Evolutionary conservation across 2,888 invertebrate species (phyloP).

Genomic region (Athrips mouffetella): DNA sequence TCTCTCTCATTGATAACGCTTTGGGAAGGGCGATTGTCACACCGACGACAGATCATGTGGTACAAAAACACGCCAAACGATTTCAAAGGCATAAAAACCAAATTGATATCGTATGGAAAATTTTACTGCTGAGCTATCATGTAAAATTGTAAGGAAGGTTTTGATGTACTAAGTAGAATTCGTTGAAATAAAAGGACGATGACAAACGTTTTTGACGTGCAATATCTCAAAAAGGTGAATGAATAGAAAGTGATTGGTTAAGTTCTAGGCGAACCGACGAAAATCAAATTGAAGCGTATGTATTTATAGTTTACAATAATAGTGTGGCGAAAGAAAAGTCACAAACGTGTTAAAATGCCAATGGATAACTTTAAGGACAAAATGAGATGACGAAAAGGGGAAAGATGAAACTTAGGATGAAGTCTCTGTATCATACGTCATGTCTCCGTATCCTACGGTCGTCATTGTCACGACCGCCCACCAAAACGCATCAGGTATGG

Average conservation of each 20-base stretch:
- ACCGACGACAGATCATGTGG: conserved; percentile 50
- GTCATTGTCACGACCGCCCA: conserved; percentile 99
- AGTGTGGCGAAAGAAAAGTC: conserved; percentile 58
- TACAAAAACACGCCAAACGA: conserved; percentile 15
- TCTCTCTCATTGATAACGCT: conserved; percentile 52
- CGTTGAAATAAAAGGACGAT: conserved; percentile 42
- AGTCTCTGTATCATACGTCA: conserved; percentile 90
- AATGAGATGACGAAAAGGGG: conserved; percentile 69
- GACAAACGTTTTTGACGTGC: conserved; percentile 55
- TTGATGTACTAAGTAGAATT: conserved; percentile 42
- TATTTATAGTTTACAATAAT: conserved; percentile 50
- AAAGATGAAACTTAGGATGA: conserved; percentile 65
- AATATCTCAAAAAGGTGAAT: conserved; percentile 46
- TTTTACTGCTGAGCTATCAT: conserved; percentile 61
- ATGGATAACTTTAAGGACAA: conserved; percentile 55
- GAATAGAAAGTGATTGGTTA: conserved; percentile 52
- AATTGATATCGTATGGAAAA: conserved; percentile 32
- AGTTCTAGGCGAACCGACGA: conserved; percentile 62
- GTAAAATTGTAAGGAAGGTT: conserved; percentile 61
- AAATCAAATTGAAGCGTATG: conserved; percentile 60
- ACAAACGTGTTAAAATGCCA: conserved; percentile 60
- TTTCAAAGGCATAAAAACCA: not conserved
- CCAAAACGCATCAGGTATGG: conserved; percentile 99
- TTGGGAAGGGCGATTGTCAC: conserved; percentile 72
- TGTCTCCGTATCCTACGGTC: conserved; percentile 99